phyloP scores from a whole-genome alignment of 2,113 vertebrate genomes.

The Anoura caudifer region DNA sequence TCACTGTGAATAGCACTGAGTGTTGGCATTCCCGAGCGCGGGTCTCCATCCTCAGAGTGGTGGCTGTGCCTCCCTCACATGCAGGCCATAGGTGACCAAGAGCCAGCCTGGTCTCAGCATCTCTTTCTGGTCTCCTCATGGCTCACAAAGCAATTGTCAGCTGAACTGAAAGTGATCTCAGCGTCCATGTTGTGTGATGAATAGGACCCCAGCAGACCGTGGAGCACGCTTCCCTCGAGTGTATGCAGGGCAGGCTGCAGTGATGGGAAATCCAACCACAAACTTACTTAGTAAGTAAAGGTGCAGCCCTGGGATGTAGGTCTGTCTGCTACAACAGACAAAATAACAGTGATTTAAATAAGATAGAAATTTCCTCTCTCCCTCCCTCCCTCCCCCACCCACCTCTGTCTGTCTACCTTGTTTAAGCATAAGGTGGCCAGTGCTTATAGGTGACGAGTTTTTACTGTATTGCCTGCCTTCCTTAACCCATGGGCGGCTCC shows the following conservation, averaged over 20 bases:
- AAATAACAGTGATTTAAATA: neutral
- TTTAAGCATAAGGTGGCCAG: neutral
- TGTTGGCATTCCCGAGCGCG: neutral
- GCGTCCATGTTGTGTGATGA: neutral
- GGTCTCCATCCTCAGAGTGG: rapidly evolving
- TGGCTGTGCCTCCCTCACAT: neutral
- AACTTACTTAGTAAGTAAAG: neutral
- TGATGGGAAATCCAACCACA: neutral
- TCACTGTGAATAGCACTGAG: neutral
- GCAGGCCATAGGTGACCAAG: rapidly evolving
- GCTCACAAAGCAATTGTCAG: neutral
- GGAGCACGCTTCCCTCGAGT: rapidly evolving
- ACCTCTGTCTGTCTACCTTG: neutral
- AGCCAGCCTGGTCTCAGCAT: neutral
- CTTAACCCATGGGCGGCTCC: neutral
- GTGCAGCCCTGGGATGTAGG: neutral
- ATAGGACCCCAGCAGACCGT: rapidly evolving
- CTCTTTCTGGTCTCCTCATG: neutral
- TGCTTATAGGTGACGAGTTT: neutral
- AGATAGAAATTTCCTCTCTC: neutral
- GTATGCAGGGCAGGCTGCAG: neutral
- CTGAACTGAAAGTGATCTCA: neutral
- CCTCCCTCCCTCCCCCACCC: neutral
- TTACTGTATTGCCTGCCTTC: neutral
- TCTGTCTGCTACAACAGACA: neutral